A percentile compares a stretch with the other conserved stretches of the same genome.
These are phyloP conservation scores for Tanytarsus gracilentus DNA, from an alignment of 2,888 invertebrate species.

Conservation along the genomic window DNA sequence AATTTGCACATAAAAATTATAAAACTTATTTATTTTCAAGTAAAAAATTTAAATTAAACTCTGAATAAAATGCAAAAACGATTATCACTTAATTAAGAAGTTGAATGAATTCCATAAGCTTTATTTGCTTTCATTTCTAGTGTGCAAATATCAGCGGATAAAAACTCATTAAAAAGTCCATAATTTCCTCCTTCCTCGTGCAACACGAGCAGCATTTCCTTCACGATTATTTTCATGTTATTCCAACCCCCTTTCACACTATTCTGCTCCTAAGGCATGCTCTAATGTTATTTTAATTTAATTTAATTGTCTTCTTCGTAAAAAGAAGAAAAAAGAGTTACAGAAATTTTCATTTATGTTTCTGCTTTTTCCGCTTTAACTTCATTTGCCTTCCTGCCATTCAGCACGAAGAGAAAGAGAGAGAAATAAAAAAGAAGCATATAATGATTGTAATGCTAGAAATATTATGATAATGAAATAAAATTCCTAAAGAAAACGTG, in stretches of 20 bases:
- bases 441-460: neutral
- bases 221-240: no score
- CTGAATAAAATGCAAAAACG: no score
- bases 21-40: no score
- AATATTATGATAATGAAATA: constrained; percentile 5
- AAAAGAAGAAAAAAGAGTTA: neutral
- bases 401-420: neutral
- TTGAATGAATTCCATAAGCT: neutral
- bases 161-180: neutral
- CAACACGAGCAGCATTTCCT: no score
- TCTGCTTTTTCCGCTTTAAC: neutral
- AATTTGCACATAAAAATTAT: no score
- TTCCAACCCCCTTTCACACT: no score
- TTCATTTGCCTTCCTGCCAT: neutral
- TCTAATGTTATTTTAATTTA: constrained; percentile 1
- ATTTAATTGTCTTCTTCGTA: neutral
- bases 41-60: no score
- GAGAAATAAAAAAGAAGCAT: neutral
- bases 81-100: constrained; percentile 5
- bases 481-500: neutral
- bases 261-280: no score
- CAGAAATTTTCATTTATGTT: neutral
- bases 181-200: neutral
- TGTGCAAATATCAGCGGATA: neutral
- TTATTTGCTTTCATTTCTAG: constrained; percentile 4